Evolutionary conservation across 2,113 vertebrate genomes (phyloP).

Genomic region (Leucopsar rothschildi): DNA sequence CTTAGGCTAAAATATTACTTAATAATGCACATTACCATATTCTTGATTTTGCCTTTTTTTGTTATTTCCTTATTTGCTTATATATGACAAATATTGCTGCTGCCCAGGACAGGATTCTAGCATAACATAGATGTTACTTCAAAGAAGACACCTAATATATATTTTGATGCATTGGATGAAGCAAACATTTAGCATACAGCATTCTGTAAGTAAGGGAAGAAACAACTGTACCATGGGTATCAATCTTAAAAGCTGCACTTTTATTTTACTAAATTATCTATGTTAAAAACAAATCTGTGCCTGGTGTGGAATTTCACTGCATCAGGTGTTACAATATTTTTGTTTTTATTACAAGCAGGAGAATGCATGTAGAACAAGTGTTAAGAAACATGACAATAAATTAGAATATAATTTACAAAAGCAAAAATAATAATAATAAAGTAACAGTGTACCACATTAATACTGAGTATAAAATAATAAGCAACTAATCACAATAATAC

Average conservation of each 20-base stretch:
- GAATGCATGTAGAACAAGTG: conserved; percentile 89
- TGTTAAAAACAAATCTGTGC: conserved; percentile 84
- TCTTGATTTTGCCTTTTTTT: neutral
- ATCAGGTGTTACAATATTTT: conserved; percentile 85
- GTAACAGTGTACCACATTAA: conserved; percentile 99
- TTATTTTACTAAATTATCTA: conserved; percentile 92
- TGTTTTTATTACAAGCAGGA: conserved; percentile 86
- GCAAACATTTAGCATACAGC: neutral
- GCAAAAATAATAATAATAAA: conserved; percentile 82
- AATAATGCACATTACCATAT: neutral
- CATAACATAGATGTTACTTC: neutral
- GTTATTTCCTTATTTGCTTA: neutral
- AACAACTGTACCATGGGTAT: conserved; percentile 55
- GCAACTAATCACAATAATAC: conserved; percentile 92
- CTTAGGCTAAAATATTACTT: conserved; percentile 7
- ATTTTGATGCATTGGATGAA: neutral
- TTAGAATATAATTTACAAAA: conserved; percentile 99
- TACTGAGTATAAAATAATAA: conserved; percentile 98
- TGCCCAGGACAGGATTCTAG: neutral
- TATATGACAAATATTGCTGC: neutral
- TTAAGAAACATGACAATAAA: conserved; percentile 96
- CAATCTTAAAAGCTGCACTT: conserved; percentile 83
- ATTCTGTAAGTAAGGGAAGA: conserved; percentile 59
- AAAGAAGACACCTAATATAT: neutral
- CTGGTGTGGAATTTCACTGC: conserved; percentile 86